Conservation (phyloP, 2,888 invertebrate genomes). For the Xestia ashworthii region DNA sequence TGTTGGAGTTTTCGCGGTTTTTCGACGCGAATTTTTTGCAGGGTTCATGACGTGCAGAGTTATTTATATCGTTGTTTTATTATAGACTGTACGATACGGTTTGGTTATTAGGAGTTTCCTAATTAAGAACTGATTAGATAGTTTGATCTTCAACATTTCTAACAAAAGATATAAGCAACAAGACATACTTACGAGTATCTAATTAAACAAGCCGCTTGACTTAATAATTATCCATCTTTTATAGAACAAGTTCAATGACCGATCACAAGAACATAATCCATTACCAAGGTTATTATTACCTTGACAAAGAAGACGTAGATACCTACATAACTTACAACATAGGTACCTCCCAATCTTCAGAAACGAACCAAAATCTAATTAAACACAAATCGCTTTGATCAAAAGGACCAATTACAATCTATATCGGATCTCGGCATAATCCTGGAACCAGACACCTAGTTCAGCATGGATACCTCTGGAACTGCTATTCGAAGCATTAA, state of each 20-base stretch:
- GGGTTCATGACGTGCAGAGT: slow-evolving; percentile 1
- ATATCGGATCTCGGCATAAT: slow-evolving; percentile 48
- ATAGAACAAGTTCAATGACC: neutral
- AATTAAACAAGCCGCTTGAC: neutral
- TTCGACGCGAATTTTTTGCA: slow-evolving; percentile 10
- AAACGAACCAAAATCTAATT: slow-evolving; percentile 43
- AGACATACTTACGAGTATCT: neutral
- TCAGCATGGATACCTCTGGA: slow-evolving; percentile 53
- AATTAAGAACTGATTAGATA: neutral
- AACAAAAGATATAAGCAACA: neutral
- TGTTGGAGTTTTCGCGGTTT: slow-evolving; percentile 19
- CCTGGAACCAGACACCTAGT: slow-evolving; percentile 44
- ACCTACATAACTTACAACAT: neutral
- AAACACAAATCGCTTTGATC: slow-evolving; percentile 41
- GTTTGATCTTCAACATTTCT: neutral
- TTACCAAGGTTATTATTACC: neutral
- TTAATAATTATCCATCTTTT: neutral
- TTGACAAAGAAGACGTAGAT: neutral
- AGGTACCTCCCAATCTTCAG: neutral
- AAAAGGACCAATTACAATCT: slow-evolving; percentile 53
- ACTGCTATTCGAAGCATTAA: slow-evolving; percentile 73
- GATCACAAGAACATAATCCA: neutral
- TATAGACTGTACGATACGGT: neutral
- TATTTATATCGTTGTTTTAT: slow-evolving; percentile 20
- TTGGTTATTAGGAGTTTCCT: neutral